Evolutionary conservation across 2,888 invertebrate species (phyloP).

Genomic region (Papilio protenor): DNA sequence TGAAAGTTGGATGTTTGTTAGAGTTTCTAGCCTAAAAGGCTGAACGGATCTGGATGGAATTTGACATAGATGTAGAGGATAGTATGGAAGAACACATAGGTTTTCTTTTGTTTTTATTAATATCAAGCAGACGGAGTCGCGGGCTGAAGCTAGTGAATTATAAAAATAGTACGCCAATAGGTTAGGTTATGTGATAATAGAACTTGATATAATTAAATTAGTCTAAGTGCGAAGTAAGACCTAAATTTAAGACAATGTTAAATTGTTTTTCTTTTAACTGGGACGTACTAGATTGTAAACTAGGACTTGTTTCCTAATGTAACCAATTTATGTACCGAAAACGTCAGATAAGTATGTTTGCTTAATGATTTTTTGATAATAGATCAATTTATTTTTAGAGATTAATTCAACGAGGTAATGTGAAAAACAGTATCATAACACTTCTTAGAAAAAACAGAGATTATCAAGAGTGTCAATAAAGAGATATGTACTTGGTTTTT

Average conservation of each 20-base stretch:
- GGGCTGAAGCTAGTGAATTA: too few relatives aligned
- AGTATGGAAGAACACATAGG: too few relatives aligned
- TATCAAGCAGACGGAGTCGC: too few relatives aligned
- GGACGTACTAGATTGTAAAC: neutral
- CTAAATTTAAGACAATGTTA: neutral
- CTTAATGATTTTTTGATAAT: constrained; percentile 8
- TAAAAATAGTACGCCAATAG: too few relatives aligned
- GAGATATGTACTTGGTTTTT: neutral
- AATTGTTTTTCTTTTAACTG: constrained; percentile 6
- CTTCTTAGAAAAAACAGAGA: neutral
- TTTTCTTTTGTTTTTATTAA: too few relatives aligned
- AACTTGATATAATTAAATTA: neutral
- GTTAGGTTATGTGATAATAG: neutral
- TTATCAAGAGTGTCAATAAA: too few relatives aligned
- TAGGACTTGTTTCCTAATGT: neutral
- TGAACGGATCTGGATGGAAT: too few relatives aligned
- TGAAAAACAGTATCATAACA: neutral
- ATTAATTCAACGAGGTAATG: neutral
- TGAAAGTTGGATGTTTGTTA: too few relatives aligned
- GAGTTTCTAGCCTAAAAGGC: too few relatives aligned
- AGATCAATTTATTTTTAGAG: constrained; percentile 18
- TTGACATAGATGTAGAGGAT: too few relatives aligned
- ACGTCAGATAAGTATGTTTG: constrained; percentile 22
- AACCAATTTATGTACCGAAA: constrained; percentile 10
- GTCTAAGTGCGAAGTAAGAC: neutral